A percentile compares a stretch with the other conserved stretches of the same genome.
Evolutionary conservation across 1,140 invertebrate genomes (phyloP).

Genomic region (Cotesia glomerata): DNA sequence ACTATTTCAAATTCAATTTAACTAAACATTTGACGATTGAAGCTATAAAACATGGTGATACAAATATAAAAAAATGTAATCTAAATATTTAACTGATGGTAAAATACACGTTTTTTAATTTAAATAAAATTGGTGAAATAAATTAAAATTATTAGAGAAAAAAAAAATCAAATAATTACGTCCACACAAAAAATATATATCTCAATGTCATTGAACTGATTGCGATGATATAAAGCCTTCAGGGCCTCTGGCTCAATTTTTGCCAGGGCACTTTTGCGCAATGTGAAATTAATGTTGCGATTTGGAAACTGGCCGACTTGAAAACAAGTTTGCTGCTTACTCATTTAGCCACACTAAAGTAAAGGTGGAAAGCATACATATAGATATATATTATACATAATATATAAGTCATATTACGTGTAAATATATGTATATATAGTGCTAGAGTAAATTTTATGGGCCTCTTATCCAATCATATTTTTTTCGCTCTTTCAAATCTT

Average conservation of each 20-base stretch:
- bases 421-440: no score
- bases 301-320: conserved; percentile 32
- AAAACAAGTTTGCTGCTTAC: conserved; percentile 26
- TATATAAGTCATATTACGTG: neutral
- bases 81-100: neutral
- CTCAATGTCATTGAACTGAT: conserved; percentile 28
- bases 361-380: no score
- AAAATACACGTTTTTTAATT: neutral
- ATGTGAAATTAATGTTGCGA: conserved; percentile 32
- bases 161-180: conserved; percentile 1
- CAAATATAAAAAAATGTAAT: neutral
- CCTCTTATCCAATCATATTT: no score
- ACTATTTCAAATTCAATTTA: no score
- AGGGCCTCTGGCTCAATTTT: conserved; percentile 14
- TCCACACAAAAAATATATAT: neutral
- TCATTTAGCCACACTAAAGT: neutral
- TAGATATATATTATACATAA: neutral
- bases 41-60: neutral
- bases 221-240: conserved; percentile 13
- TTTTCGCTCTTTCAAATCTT: no score
- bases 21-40: no score
- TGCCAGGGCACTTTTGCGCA: conserved; percentile 28
- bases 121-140: neutral
- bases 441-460: no score
- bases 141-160: neutral